Evolutionary conservation across 2,888 invertebrate genomes (phyloP).

Genomic region (Dione vanillae): DNA sequence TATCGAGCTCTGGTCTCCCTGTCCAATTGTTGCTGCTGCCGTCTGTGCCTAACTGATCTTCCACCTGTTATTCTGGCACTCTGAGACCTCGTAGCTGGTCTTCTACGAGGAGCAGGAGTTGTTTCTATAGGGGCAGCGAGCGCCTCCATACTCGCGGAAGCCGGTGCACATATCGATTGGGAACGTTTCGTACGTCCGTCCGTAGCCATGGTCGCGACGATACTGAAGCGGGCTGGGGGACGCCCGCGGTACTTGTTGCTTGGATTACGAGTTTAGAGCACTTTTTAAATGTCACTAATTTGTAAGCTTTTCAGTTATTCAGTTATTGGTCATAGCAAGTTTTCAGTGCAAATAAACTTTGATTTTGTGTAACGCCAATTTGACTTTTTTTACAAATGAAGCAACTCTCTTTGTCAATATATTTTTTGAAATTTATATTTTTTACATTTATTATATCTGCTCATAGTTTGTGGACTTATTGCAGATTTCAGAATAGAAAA

Average conservation of each 20-base stretch:
- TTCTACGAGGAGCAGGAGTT: conserved; percentile 84
- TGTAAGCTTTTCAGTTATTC: conserved; percentile 54
- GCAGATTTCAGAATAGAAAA: too few relatives aligned
- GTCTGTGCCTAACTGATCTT: conserved; percentile 81
- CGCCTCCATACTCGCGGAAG: conserved; percentile 88
- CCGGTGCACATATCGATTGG: conserved; percentile 89
- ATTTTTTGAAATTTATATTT: too few relatives aligned
- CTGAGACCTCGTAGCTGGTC: conserved; percentile 90
- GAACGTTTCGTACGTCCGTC: conserved; percentile 88
- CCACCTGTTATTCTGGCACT: conserved; percentile 89
- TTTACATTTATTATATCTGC: too few relatives aligned
- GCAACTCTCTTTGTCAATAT: too few relatives aligned
- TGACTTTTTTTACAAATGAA: too few relatives aligned
- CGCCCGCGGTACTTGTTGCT: conserved; percentile 72
- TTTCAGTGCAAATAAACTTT: too few relatives aligned
- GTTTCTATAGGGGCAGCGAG: conserved; percentile 82
- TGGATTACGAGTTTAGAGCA: conserved; percentile 65
- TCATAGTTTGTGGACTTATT: too few relatives aligned
- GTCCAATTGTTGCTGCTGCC: conserved; percentile 77
- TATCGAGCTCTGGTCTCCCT: conserved; percentile 84
- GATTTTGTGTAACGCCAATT: too few relatives aligned
- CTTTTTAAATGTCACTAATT: conserved; percentile 68
- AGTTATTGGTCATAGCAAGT: conserved; percentile 41
- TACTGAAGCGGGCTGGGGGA: conserved; percentile 69
- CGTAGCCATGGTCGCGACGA: conserved; percentile 85